Evolutionary conservation across 2,888 invertebrate species (phyloP), one percentile per base, ranked within the genome.

Genomic region (Phaonia tiefii): DNA sequence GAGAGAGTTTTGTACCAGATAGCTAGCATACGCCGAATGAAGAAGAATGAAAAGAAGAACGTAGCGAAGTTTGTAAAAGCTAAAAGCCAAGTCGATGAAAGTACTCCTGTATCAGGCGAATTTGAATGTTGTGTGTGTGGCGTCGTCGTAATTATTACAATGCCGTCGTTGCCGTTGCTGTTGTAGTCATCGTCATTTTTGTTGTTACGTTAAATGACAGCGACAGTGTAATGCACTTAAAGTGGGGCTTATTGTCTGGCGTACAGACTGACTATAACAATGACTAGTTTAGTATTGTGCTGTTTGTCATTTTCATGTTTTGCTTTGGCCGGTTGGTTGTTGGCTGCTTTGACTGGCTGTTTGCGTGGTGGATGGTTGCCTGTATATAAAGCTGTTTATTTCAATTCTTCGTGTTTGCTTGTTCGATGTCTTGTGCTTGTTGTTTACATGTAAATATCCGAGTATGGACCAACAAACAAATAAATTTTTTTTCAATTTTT

Each of bases 171-270:
- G 15, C 10, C 1, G 60, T 39, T 39, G 37, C 13, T 60, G 60
- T 3, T 39, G 26, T 31, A 3, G 5, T 26, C 26, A 22, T 11
- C 22, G 26, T 39, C 63, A n/a, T 54, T 63, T 20, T 69, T 17
- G 42, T 26, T 25, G 17, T 51, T 67, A 58, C 17, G 31, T 58
- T 37, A 58, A 58, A 37, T 56, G 54, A 25, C 54, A 56, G 25
- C 67, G 60, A 72, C 67, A 79, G 79, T 72, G 79, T 79, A 79
- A 79, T 79, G 79, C 79, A 79, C 79, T 79, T 75, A 79, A 79
- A 80, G 75, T 80, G 80, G 75, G 69, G 80, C 80, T 80, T 69
- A 80, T 72, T 75, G 80, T 75, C 80, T 75, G 75, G 72, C 71
- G 63, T 37, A 75, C 39, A 72, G 72, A 75, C 79, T 63, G 75